Base-by-base conservation (phyloP, 1,140 invertebrate genomes). In the Patella vulgata region DNA sequence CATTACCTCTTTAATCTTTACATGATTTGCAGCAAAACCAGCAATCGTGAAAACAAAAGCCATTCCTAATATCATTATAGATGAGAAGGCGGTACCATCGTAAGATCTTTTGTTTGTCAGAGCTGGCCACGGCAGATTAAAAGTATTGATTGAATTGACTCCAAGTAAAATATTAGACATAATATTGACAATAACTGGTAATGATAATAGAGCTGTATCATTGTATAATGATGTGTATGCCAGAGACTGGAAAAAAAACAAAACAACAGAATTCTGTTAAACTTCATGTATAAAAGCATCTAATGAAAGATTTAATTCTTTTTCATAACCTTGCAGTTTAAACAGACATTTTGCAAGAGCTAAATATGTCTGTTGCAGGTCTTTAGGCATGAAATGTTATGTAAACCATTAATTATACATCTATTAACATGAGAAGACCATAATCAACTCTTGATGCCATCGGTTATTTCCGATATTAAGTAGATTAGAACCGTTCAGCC, bases 1-100 rank as follows among this genome's bases (percentile, higher is more conserved):
- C 60, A 43, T 40, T 85, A 94, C 93, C 87, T 94, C 91, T 80
- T 92, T 86, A 84, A 94, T 93, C 73, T 91, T 89, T 1, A 94
- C 92, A 83, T 93, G 89, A 59, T 92, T 91, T n/a, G 92, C 88
- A 12, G 89, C 90, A 66, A 94, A 85, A 36, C 89, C 90, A 50
- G 92, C 88, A 0, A 92, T 90, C 36, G 93, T 87, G 43, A 92
- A 78, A 2, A 90, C 88, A 74, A 93, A 92, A 50, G 91, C 89
- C 88, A 93, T 90, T 12, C 91, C 92, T 74, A 93, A 88, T 60
- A 92, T 89, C 1, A 91, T 85, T 17, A 90, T 87, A 28, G 90
- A 88, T 2, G 89, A 89, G 30, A 91, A 90, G 47, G 89, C 88
- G n/a, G 88, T 89, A 33, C 89, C 75, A 75, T 91, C 91, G 70